Conservation (phyloP, 1,140 invertebrate genomes). For the Brachionus paranguensis region DNA sequence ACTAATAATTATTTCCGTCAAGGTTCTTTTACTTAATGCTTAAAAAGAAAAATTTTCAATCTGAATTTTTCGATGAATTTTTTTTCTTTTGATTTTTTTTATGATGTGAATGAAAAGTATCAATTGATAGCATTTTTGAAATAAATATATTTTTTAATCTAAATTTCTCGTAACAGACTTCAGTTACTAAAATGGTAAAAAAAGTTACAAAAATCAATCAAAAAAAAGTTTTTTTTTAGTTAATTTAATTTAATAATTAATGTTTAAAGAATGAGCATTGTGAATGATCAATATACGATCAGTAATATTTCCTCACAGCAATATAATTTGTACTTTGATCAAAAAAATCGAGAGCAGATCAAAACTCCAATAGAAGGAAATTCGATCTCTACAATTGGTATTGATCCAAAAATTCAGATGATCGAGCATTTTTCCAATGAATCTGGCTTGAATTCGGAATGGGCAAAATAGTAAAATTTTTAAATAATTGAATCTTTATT, state of each 20-base stretch:
- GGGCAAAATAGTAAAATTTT: conserved; percentile 8
- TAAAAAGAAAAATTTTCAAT: no score
- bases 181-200: no score
- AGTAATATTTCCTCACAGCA: neutral
- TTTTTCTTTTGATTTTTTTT: no score
- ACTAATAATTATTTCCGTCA: no score
- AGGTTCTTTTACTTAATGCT: no score
- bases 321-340: neutral
- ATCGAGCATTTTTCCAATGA: neutral
- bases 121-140: no score
- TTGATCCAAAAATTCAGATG: neutral
- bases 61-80: no score
- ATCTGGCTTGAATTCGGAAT: neutral
- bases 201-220: no score
- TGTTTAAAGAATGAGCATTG: conserved; percentile 14
- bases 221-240: no score
- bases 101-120: no score
- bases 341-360: neutral
- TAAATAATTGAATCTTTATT: neutral
- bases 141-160: no score
- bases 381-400: neutral
- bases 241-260: neutral
- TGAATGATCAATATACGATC: neutral
- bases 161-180: no score
- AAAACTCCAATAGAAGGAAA: neutral